phyloP scores from a whole-genome alignment of 2,888 invertebrate genomes.

The Oxystoma pomonae region DNA sequence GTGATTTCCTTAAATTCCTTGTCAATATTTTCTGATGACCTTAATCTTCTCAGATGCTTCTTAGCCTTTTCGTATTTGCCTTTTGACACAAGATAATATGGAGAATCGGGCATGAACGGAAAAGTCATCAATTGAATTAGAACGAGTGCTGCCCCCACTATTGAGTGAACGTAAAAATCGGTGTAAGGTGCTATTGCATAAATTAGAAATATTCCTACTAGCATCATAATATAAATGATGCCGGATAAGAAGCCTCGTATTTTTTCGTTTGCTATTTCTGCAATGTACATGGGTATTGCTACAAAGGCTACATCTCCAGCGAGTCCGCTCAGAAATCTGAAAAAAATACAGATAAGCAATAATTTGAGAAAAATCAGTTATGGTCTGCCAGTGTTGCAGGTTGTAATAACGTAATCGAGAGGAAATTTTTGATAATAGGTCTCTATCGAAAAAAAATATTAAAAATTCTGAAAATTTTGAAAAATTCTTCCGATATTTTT shows the following conservation, averaged over 20 bases:
- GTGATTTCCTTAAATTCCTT: conserved; percentile 41
- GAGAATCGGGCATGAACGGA: conserved; percentile 32
- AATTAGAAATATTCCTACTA: conserved; percentile 38
- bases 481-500: too few species aligned
- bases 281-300: conserved; percentile 42
- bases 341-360: too few species aligned
- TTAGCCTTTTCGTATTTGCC: conserved; percentile 39
- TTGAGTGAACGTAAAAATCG: conserved; percentile 23
- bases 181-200: conserved; percentile 34
- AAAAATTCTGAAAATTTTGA: too few species aligned
- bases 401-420: too few species aligned
- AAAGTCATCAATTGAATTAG: conserved; percentile 36
- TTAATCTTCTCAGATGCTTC: conserved; percentile 35
- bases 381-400: too few species aligned
- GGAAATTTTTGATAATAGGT: too few species aligned
- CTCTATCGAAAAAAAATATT: too few species aligned
- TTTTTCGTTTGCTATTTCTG: conserved; percentile 41
- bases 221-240: conserved; percentile 40
- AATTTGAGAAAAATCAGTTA: too few species aligned
- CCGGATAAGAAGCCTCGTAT: conserved; percentile 40
- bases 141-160: conserved; percentile 32
- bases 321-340: conserved; percentile 36
- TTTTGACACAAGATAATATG: conserved; percentile 42
- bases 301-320: conserved; percentile 43
- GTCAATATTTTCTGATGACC: conserved; percentile 35